Percentiles rank a stretch among this genome's conserved stretches.
phyloP scores from a whole-genome alignment of 2,113 vertebrate genomes.

The Entomyzon cyanotis region DNA sequence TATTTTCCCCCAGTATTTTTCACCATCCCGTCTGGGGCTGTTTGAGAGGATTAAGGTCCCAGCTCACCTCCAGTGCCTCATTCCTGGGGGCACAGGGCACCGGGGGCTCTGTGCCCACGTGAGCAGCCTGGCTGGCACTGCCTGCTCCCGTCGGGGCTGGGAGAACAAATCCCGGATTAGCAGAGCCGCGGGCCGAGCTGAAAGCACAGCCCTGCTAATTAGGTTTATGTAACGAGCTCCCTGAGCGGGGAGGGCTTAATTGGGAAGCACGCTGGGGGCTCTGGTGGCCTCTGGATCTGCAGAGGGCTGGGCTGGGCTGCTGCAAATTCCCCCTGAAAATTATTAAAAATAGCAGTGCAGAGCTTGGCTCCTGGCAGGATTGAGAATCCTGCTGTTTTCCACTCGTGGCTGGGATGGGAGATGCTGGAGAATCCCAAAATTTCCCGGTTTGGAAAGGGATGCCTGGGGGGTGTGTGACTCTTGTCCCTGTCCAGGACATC shows the following conservation, averaged over 20 bases:
- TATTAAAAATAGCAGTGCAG: accelerated
- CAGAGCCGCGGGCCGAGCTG: neutral
- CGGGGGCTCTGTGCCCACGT: neutral
- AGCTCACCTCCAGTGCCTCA: neutral
- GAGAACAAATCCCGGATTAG: constrained; percentile 57
- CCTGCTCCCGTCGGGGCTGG: constrained; percentile 9
- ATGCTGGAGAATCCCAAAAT: neutral
- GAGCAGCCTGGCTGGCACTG: constrained; percentile 36
- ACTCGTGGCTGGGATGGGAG: accelerated
- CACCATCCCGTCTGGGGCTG: neutral
- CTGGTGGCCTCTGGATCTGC: neutral
- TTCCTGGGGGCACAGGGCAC: neutral
- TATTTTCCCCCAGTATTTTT: neutral
- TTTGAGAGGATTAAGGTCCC: neutral
- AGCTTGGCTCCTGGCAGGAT: accelerated
- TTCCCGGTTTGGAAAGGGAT: accelerated
- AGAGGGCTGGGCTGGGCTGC: neutral
- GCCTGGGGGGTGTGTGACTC: accelerated
- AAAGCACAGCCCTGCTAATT: constrained; percentile 48
- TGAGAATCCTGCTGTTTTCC: accelerated
- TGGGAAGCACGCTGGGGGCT: neutral
- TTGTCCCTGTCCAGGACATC: neutral
- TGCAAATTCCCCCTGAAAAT: neutral
- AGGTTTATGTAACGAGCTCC: constrained; percentile 32
- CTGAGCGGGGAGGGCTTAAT: neutral